phyloP scores from a whole-genome alignment of 2,888 invertebrate species.

The Ormyrus thymus region DNA sequence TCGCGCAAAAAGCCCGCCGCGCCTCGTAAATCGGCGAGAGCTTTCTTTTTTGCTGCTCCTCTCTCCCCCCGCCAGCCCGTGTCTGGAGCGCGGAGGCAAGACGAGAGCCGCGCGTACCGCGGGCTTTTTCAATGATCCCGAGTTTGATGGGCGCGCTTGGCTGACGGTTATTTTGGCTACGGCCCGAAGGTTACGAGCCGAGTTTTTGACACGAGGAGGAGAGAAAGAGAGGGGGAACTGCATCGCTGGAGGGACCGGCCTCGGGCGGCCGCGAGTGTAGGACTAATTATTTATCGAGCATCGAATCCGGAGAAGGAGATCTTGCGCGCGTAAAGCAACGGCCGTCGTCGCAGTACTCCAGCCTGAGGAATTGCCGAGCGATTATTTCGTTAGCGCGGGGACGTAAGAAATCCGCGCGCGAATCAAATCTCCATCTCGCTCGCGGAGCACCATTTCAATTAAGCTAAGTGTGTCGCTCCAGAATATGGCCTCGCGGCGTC shows the following conservation, averaged over 20 bases:
- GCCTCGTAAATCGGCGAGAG: no score
- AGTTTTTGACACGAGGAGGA: background rate
- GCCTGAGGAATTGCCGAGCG: no score
- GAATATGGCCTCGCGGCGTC: slow-evolving; percentile 8
- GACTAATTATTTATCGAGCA: no score
- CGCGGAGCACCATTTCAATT: slow-evolving; percentile 27
- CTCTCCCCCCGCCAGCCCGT: background rate
- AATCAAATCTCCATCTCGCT: slow-evolving; percentile 18
- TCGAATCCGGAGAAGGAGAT: no score
- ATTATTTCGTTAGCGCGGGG: background rate
- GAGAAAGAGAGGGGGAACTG: no score
- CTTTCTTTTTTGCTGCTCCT: background rate
- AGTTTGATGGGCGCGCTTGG: background rate
- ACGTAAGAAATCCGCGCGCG: background rate
- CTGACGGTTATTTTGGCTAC: slow-evolving; percentile 24
- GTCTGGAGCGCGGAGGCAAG: background rate
- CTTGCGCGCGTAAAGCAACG: no score
- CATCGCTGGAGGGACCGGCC: no score
- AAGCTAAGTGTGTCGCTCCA: slow-evolving; percentile 14
- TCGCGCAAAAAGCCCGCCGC: no score
- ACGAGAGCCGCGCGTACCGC: background rate
- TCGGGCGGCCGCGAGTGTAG: no score
- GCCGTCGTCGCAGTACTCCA: no score
- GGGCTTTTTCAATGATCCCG: no score
- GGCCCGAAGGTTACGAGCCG: slow-evolving; percentile 21